Percentiles rank a stretch among this genome's conserved stretches.
Evolutionary conservation across 2,797 vertebrate genomes (phyloP).

Genomic region (Enoplosus armatus): DNA sequence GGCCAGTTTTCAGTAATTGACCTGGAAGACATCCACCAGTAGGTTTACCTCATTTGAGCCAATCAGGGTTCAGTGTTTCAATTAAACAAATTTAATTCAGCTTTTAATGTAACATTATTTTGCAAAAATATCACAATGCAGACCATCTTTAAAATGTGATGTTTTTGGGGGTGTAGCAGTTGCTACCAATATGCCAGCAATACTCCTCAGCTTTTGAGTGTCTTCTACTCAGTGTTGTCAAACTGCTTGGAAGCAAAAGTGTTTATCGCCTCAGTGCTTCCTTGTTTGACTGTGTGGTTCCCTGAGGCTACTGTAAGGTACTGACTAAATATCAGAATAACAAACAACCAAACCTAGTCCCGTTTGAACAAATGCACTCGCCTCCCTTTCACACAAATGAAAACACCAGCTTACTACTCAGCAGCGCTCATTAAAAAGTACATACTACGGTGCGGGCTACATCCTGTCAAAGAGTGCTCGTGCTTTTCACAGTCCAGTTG

Average conservation of each 20-base stretch:
- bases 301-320: conserved; percentile 38
- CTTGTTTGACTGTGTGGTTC: conserved; percentile 54
- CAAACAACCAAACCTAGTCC: conserved; percentile 32
- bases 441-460: conserved; percentile 22
- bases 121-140: neutral
- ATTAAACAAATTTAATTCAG: neutral
- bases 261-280: conserved; percentile 59
- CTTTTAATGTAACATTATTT: neutral
- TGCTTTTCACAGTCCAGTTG: conserved; percentile 47
- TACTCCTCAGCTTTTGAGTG: conserved; percentile 39
- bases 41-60: conserved; percentile 5
- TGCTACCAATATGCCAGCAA: conserved; percentile 64
- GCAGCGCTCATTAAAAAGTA: conserved; percentile 34
- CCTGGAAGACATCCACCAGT: neutral
- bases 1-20: neutral
- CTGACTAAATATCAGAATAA: conserved; percentile 42
- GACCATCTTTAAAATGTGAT: neutral
- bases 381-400: conserved; percentile 49
- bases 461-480: conserved; percentile 42
- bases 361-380: conserved; percentile 37
- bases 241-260: conserved; percentile 35
- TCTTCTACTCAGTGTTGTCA: conserved; percentile 24
- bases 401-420: conserved; percentile 70
- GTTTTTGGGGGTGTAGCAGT: conserved; percentile 1
- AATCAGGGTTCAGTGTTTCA: conserved; percentile 1